These are phyloP conservation scores for Rhinopomastus cyanomelas DNA, from an alignment of 2,113 vertebrate species.

Conservation along the genomic window DNA sequence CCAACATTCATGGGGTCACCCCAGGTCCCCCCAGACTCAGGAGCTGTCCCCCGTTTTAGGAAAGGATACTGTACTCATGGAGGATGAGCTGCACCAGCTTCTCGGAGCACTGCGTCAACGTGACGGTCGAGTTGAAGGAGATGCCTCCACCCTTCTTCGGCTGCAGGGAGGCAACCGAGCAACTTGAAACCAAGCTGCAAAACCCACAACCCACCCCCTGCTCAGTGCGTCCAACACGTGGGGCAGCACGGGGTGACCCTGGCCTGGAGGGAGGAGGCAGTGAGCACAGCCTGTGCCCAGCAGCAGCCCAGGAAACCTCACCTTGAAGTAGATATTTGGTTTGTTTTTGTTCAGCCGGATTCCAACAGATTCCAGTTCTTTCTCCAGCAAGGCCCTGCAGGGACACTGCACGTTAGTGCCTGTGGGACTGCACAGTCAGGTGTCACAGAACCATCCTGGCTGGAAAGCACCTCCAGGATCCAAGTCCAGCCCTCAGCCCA, in stretches of 20 bases:
- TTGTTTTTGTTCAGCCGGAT: conserved; percentile 93
- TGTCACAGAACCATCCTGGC: too few relatives aligned
- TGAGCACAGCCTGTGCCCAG: background rate
- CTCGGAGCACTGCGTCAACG: conserved; percentile 93
- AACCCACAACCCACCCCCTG: background rate
- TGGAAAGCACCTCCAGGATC: too few relatives aligned
- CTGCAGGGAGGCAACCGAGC: conserved; percentile 66
- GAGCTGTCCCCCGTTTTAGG: background rate
- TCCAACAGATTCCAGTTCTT: conserved; percentile 95
- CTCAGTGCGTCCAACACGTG: accelerated
- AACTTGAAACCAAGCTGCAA: background rate
- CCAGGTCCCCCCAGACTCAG: background rate
- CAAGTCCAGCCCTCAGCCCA: too few relatives aligned
- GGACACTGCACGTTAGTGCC: background rate
- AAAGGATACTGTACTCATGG: conserved; percentile 98
- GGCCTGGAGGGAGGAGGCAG: background rate
- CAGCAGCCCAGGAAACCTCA: conserved; percentile 56
- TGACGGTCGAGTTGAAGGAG: conserved; percentile 96
- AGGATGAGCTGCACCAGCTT: conserved; percentile 97
- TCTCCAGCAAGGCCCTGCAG: conserved; percentile 89
- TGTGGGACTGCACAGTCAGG: background rate
- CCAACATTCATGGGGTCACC: too few relatives aligned
- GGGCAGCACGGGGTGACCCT: background rate
- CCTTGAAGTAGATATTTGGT: conserved; percentile 99
- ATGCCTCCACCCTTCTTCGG: conserved; percentile 97